A percentile compares a stretch with the other conserved stretches of the same genome.
Conservation (phyloP, 2,888 invertebrate genomes). For the Drosophila sordidula region DNA sequence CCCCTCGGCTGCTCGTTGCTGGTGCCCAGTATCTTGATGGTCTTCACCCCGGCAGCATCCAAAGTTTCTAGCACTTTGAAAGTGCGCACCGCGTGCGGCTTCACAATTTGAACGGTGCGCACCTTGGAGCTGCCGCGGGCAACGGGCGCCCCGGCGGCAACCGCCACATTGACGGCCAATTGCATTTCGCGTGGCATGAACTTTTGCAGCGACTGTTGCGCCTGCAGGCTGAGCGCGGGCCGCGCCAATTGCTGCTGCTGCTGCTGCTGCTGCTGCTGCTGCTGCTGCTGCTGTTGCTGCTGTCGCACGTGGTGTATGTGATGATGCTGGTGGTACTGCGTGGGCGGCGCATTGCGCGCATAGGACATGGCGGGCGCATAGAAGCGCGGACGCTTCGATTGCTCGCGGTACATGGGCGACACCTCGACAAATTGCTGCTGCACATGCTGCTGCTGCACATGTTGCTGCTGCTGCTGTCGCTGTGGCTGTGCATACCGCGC, state of each 20-base stretch:
- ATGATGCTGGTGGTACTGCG: slow-evolving; percentile 50
- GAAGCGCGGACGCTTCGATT: slow-evolving; percentile 62
- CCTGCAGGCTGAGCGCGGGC: slow-evolving; percentile 47
- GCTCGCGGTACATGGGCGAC: slow-evolving; percentile 72
- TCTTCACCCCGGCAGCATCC: slow-evolving; percentile 78
- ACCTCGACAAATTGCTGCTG: slow-evolving; percentile 55
- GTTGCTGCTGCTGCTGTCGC: slow-evolving; percentile 43
- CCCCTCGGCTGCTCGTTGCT: slow-evolving; percentile 76
- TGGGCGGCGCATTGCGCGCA: slow-evolving; percentile 46
- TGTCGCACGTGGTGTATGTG: slow-evolving; percentile 21
- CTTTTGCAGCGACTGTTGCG: slow-evolving; percentile 66
- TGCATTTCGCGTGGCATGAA: slow-evolving; percentile 78
- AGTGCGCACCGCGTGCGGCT: slow-evolving; percentile 68
- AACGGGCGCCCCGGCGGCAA: slow-evolving; percentile 46
- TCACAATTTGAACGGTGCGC: slow-evolving; percentile 82
- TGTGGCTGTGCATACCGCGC: slow-evolving; percentile 73
- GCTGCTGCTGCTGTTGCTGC: slow-evolving; percentile 23
- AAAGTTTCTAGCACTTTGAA: slow-evolving; percentile 79
- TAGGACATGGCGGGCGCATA: slow-evolving; percentile 74
- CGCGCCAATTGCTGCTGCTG: slow-evolving; percentile 24
- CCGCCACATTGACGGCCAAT: slow-evolving; percentile 68
- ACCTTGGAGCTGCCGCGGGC: slow-evolving; percentile 65
- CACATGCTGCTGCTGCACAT: slow-evolving; percentile 30
- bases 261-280: slow-evolving; percentile 25
- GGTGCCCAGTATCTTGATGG: slow-evolving; percentile 81